Evolutionary conservation across 2,888 invertebrate species (phyloP), one percentile per base, ranked within the genome.

Genomic region (Chloroclystis v-ata): DNA sequence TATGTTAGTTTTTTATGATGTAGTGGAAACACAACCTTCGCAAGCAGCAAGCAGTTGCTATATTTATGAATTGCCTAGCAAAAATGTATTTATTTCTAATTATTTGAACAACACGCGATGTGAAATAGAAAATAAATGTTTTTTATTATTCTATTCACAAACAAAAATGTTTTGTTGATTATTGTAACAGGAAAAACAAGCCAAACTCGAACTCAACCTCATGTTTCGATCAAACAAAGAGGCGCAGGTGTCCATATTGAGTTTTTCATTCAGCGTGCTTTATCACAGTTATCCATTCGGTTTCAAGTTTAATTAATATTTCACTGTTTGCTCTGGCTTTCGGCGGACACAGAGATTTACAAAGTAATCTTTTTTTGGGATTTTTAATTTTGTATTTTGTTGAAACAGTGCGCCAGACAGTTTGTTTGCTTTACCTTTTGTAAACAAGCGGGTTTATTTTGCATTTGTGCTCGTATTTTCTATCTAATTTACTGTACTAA

Each of bases 251-350:
- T 20, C 16, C 40, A 47, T 51, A 42, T 46, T 51, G 51, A 40
- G 43, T 45, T 62, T 69, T 72, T 69, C 63, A 66, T 56, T 51
- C 61, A 61, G 50, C 72, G 74, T 73, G 72, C 69, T 72, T 67
- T 75, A 74, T 78, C 74, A 67, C 52, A 60, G 61, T 56, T 55
- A 64, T 28, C 14, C 73, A 67, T 52, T 61, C 61, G 10, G 25
- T 35, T 50, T 35, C 35, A 29, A 63, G 63, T 65, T 70, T 75
- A 77, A 78, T 78, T 73, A 75, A 73, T 73, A 66, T 63, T 64
- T 60, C 58, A 53, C 43, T 73, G 72, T 76, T 71, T 73, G 61
- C 67, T 72, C 65, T 67, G 64, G 65, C 64, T 64, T 59, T 61
- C 51, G 51, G 60, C 61, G 62, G 65, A 65, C 63, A 59, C 51